phyloP scores from a whole-genome alignment of 2,888 invertebrate species.

The Brachynemurus nebulosus region DNA sequence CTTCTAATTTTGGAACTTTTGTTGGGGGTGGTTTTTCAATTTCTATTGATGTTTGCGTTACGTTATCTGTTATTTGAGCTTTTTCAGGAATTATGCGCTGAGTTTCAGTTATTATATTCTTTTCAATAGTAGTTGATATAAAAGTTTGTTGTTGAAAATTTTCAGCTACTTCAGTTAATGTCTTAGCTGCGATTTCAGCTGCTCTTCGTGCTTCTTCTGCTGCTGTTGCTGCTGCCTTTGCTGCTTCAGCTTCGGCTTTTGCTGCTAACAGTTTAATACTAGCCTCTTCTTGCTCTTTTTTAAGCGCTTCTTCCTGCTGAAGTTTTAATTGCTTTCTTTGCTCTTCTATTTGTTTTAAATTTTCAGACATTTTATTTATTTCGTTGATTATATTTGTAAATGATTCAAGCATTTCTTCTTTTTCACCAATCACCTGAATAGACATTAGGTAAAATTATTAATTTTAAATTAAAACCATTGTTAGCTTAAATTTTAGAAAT shows the following conservation, averaged over 20 bases:
- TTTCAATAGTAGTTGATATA: slow-evolving; percentile 9
- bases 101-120: slow-evolving; percentile 17
- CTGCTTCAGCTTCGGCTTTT: slow-evolving; percentile 33
- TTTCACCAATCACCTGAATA: slow-evolving; percentile 39
- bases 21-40: slow-evolving; percentile 10
- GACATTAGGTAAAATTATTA: slow-evolving; percentile 6
- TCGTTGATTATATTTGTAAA: slow-evolving; percentile 46
- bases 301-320: neutral
- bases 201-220: slow-evolving; percentile 19
- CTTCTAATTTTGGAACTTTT: too few species aligned
- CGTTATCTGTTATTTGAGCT: slow-evolving; percentile 20
- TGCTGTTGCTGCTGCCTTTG: slow-evolving; percentile 28
- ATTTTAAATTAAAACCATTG: too few species aligned
- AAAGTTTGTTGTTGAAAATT: slow-evolving; percentile 13
- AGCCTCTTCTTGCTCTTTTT: slow-evolving; percentile 34
- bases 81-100: slow-evolving; percentile 14
- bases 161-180: slow-evolving; percentile 22
- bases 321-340: slow-evolving; percentile 31
- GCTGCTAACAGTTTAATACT: slow-evolving; percentile 33
- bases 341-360: slow-evolving; percentile 38
- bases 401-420: slow-evolving; percentile 51
- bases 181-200: slow-evolving; percentile 24
- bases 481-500: too few species aligned
- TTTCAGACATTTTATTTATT: slow-evolving; percentile 40
- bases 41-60: slow-evolving; percentile 22